phyloP scores from a whole-genome alignment of 2,113 vertebrate species.

The Platichthys flesus region DNA sequence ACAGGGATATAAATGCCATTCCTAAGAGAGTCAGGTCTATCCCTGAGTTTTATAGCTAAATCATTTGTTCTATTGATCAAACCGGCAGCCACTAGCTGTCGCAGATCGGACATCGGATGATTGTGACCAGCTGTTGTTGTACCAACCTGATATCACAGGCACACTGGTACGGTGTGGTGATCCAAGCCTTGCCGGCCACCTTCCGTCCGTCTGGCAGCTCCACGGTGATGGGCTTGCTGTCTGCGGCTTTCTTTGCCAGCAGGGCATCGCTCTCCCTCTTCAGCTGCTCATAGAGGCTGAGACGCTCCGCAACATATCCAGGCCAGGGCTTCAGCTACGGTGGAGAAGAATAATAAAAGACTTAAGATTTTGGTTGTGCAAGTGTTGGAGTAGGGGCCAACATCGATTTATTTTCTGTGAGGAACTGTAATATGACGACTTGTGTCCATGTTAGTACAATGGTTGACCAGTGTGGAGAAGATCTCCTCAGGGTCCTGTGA shows the following conservation, averaged over 20 bases:
- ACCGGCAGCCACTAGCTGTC: not conserved
- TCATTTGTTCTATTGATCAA: not conserved
- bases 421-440: not conserved
- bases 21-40: no score
- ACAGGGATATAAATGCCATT: no score
- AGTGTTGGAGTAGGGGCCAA: no score
- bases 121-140: not conserved
- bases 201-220: slow-evolving; percentile 88
- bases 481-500: not conserved
- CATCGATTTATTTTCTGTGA: not conserved
- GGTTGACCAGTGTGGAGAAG: not conserved
- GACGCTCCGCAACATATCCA: slow-evolving; percentile 86
- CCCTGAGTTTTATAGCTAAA: no score
- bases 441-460: not conserved
- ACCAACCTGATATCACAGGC: slow-evolving; percentile 91
- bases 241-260: slow-evolving; percentile 84
- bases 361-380: not conserved
- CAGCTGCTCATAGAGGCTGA: slow-evolving; percentile 90
- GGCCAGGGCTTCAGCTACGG: slow-evolving; percentile 87
- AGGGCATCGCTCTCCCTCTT: slow-evolving; percentile 91
- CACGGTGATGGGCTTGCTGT: slow-evolving; percentile 86
- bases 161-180: slow-evolving; percentile 92
- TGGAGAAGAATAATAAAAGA: not conserved
- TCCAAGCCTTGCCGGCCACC: slow-evolving; percentile 89
- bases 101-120: not conserved